Evolutionary conservation across 2,797 vertebrate species (phyloP).

Genomic region (Rhinogobio ventralis): DNA sequence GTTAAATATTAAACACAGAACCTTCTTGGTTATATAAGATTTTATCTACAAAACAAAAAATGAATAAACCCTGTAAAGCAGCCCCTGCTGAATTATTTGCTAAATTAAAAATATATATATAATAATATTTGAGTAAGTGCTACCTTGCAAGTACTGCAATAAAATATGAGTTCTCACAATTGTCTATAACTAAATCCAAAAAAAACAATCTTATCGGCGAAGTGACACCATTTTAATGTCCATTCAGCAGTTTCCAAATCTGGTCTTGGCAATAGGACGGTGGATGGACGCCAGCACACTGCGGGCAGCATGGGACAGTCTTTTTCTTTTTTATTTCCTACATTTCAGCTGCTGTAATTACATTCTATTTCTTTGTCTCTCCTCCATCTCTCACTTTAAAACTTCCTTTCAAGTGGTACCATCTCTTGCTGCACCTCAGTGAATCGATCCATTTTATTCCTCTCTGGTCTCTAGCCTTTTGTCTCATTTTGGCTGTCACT

Average conservation of each 20-base stretch:
- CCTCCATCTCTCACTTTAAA: conserved; percentile 25
- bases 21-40: neutral
- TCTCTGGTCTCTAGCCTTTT: conserved; percentile 6
- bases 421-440: conserved; percentile 13
- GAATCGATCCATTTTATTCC: conserved; percentile 29
- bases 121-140: neutral
- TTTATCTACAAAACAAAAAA: neutral
- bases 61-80: neutral
- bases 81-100: neutral
- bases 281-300: conserved; percentile 16
- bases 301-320: conserved; percentile 38
- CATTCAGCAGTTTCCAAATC: conserved; percentile 38
- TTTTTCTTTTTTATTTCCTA: conserved; percentile 36
- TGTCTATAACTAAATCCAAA: neutral
- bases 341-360: conserved; percentile 38
- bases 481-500: conserved; percentile 37
- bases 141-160: neutral
- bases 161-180: neutral
- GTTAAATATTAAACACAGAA: too few relatives aligned
- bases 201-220: conserved; percentile 19
- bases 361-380: conserved; percentile 26
- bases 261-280: conserved; percentile 26
- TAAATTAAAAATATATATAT: neutral
- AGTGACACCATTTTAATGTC: conserved; percentile 50
- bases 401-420: conserved; percentile 11